Evolutionary conservation across 1,140 invertebrate genomes (phyloP).

Genomic region (Brachionus manjavacas): DNA sequence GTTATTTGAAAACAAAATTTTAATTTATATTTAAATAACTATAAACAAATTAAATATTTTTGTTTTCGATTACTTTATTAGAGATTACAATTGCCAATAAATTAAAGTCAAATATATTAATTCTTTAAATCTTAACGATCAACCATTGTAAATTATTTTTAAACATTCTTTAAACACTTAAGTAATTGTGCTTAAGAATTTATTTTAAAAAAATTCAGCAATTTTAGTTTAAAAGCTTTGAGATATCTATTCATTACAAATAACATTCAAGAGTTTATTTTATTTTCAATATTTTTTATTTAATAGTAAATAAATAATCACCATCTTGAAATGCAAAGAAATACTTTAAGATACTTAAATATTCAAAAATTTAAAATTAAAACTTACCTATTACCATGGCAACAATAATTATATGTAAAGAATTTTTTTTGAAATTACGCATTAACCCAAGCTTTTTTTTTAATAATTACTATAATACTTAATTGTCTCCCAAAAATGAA

Average conservation of each 20-base stretch:
- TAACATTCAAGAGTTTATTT: not conserved
- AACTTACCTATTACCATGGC: not conserved
- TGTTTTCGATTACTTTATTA: not conserved
- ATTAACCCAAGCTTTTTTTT: not conserved
- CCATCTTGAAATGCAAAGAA: not conserved
- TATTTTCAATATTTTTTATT: not conserved
- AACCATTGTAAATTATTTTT: not conserved
- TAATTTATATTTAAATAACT: not conserved
- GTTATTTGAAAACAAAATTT: not conserved
- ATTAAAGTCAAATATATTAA: not conserved
- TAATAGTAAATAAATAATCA: not conserved
- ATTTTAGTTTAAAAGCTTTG: not conserved
- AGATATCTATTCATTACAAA: not conserved
- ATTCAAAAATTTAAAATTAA: not conserved
- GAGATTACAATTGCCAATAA: not conserved
- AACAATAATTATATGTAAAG: not conserved
- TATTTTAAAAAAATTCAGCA: not conserved
- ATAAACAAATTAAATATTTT: not conserved
- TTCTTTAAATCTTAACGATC: not conserved
- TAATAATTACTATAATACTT: not conserved
- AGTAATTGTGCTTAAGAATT: not conserved
- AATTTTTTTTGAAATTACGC: not conserved
- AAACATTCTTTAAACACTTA: not conserved
- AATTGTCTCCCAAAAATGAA: not conserved
- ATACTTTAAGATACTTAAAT: constrained; percentile 1